Conservation (phyloP, 2,113 vertebrate genomes). For the Athene cunicularia region DNA sequence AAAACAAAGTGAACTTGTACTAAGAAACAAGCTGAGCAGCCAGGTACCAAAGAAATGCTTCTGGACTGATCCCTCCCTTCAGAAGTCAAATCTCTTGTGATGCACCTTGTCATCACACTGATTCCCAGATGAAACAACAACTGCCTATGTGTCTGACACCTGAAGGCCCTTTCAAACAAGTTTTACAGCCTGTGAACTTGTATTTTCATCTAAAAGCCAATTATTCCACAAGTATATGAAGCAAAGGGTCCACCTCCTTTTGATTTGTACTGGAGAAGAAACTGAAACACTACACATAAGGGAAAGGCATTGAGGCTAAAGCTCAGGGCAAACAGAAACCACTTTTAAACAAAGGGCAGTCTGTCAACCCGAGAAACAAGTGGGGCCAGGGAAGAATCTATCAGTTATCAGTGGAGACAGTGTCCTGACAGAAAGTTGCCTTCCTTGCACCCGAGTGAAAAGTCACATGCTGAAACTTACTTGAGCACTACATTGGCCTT, state of each 20-base stretch:
- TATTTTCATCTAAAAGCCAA: not conserved
- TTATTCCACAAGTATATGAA: not conserved
- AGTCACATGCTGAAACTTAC: not conserved
- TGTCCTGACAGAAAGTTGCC: not conserved
- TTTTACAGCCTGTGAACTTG: not conserved
- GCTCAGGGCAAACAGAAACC: not conserved
- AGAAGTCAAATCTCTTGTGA: not conserved
- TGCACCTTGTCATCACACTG: not conserved
- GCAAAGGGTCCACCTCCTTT: not conserved
- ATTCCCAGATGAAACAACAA: not conserved
- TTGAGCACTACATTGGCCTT: not conserved
- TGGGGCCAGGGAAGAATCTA: rapidly evolving
- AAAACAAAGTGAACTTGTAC: not conserved
- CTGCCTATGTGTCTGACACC: not conserved
- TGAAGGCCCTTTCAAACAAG: not conserved
- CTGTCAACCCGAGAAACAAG: not conserved
- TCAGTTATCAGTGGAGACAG: not conserved
- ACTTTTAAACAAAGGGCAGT: not conserved
- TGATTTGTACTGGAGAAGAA: not conserved
- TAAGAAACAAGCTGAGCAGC: not conserved
- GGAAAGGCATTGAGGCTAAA: not conserved
- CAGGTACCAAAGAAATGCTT: not conserved
- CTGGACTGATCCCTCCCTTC: not conserved
- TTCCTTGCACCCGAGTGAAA: not conserved
- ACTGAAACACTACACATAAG: not conserved